A percentile compares a stretch with the other conserved stretches of the same genome.
These are phyloP conservation scores for Monodelphis domestica DNA, from an alignment of 2,797 vertebrate genomes.

Conservation along the genomic window DNA sequence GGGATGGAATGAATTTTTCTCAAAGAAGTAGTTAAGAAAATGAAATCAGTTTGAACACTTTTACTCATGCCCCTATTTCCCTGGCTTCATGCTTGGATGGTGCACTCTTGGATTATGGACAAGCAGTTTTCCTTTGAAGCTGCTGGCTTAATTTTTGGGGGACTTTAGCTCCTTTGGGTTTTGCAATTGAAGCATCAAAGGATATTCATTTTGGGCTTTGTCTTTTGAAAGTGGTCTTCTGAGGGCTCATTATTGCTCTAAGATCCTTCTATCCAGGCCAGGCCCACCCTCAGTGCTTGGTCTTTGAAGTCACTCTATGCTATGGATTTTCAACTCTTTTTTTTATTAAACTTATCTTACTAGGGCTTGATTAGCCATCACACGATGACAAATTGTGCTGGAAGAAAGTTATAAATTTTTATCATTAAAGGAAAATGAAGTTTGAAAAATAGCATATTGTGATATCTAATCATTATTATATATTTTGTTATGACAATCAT, in stretches of 20 bases:
- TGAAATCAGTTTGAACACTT: not conserved
- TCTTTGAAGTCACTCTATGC: not conserved
- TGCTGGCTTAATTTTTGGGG: not conserved
- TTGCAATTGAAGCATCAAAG: not conserved
- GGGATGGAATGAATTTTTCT: not conserved
- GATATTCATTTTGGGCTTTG: not conserved
- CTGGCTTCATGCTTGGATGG: not conserved
- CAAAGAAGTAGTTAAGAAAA: not conserved
- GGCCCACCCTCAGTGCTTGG: not conserved
- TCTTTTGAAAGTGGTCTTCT: not conserved
- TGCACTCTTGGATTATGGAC: not conserved
- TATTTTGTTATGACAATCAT: not conserved
- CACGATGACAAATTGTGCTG: not conserved
- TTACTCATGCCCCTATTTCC: not conserved
- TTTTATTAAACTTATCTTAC: not conserved
- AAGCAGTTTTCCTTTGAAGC: not conserved
- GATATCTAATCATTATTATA: not conserved
- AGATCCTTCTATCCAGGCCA: not conserved
- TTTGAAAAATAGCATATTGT: not conserved
- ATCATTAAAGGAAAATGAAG: not conserved
- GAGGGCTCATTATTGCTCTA: not conserved
- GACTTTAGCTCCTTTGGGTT: not conserved
- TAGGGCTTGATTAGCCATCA: not conserved
- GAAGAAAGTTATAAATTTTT: not conserved
- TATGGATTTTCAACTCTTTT: not conserved